phyloP scores from a whole-genome alignment of 2,888 invertebrate species.

The Timema cristinae region DNA sequence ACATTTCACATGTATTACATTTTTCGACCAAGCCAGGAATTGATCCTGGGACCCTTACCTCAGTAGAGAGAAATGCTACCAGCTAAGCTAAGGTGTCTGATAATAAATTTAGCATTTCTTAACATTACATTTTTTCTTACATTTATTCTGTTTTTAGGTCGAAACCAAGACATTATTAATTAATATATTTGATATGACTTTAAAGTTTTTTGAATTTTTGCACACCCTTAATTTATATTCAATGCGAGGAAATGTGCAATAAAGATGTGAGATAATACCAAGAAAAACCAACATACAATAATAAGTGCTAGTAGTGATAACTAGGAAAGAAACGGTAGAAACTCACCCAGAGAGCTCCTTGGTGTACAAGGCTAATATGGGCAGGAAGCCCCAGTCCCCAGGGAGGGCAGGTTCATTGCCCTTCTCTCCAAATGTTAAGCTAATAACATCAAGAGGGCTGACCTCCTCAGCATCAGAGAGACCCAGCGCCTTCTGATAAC shows the following conservation, averaged over 20 bases:
- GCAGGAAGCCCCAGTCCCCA: conserved; percentile 75
- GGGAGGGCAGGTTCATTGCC: conserved; percentile 39
- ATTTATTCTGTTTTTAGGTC: too few species aligned
- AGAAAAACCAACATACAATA: background rate
- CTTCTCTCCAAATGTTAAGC: conserved; percentile 7
- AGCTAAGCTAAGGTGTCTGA: too few species aligned
- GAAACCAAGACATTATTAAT: too few species aligned
- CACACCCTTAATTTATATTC: conserved; percentile 4
- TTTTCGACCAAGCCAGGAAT: too few species aligned
- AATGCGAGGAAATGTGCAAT: background rate
- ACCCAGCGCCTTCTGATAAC: conserved; percentile 18
- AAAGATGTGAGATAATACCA: background rate
- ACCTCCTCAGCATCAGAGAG: conserved; percentile 8
- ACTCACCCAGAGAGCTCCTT: conserved; percentile 20
- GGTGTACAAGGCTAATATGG: conserved; percentile 58
- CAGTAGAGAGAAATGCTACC: too few species aligned
- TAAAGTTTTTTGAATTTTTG: background rate
- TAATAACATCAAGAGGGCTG: conserved; percentile 7
- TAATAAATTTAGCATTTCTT: too few species aligned
- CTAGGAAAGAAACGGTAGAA: background rate
- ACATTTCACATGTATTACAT: too few species aligned
- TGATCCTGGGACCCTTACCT: too few species aligned
- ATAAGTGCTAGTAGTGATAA: background rate
- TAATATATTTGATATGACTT: too few species aligned
- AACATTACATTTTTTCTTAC: too few species aligned